Conservation (phyloP, 2,113 vertebrate genomes). For the Canis aureus region DNA sequence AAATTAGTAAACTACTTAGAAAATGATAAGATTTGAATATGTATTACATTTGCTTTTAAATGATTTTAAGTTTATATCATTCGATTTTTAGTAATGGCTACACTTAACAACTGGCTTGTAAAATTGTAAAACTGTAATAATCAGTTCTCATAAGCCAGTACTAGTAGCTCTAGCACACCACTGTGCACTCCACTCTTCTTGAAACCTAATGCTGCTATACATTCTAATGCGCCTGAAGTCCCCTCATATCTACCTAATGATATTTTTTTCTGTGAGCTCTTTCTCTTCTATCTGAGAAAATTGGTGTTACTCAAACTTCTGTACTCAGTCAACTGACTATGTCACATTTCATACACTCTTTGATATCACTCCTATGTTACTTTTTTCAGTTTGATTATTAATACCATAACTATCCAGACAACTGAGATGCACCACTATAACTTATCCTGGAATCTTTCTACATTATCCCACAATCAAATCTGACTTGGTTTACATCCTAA, state of each 20-base stretch:
- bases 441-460: neutral
- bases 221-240: neutral
- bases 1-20: neutral
- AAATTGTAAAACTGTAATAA: neutral
- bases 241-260: neutral
- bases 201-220: neutral
- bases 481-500: neutral
- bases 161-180: neutral
- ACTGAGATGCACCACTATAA: neutral
- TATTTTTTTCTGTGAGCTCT: neutral
- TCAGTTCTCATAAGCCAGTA: neutral
- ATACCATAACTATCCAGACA: neutral
- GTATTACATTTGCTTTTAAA: neutral
- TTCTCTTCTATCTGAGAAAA: conserved; percentile 4
- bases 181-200: rapidly evolving
- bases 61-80: neutral
- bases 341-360: neutral
- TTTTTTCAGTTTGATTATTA: neutral
- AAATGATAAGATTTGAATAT: neutral
- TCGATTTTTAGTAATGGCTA: neutral
- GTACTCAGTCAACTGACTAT: neutral
- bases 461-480: neutral
- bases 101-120: neutral
- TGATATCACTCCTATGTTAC: neutral
- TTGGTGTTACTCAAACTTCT: neutral